A percentile compares a stretch with the other conserved stretches of the same genome.
phyloP scores from a whole-genome alignment of 2,797 vertebrate species.

The Propithecus perrieri region DNA sequence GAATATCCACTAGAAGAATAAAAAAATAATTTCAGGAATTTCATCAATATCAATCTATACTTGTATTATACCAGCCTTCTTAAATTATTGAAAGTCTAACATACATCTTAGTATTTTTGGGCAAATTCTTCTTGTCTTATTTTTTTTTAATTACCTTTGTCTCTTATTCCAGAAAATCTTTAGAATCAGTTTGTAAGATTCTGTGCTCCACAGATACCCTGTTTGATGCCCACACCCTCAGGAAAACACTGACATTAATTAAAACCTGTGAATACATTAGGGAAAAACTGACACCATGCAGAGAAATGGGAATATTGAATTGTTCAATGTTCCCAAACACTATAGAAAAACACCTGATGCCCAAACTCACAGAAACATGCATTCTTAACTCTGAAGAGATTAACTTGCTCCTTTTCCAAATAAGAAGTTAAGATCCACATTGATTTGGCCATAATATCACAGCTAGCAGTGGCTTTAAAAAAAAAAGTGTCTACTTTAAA shows the following conservation, averaged over 20 bases:
- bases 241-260: background rate
- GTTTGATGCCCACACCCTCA: background rate
- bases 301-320: background rate
- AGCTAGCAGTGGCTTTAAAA: background rate
- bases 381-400: background rate
- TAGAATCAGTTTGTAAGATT: background rate
- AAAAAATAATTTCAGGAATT: background rate
- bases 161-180: slow-evolving; percentile 15
- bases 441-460: slow-evolving; percentile 26
- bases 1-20: background rate
- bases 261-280: background rate
- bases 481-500: background rate
- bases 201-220: background rate
- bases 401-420: background rate
- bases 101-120: background rate
- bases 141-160: background rate
- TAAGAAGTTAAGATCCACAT: background rate
- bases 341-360: background rate
- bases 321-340: background rate
- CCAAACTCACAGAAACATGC: background rate
- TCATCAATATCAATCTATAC: background rate
- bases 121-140: background rate
- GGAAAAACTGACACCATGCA: background rate
- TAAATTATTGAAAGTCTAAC: background rate
- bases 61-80: background rate